Evolutionary conservation across 2,888 invertebrate genomes (phyloP).

Genomic region (Camptogramma bilineatum): DNA sequence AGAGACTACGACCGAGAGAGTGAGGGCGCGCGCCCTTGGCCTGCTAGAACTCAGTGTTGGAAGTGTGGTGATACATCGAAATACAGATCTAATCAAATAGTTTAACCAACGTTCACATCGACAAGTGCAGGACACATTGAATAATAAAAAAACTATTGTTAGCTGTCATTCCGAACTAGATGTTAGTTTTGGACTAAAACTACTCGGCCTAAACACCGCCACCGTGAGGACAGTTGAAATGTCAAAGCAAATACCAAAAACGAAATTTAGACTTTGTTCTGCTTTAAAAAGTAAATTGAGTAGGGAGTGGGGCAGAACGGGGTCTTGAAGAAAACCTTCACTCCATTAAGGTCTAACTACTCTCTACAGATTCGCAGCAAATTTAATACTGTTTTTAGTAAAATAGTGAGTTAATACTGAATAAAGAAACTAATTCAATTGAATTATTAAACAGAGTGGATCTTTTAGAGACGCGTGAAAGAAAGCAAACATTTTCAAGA

Average conservation of each 20-base stretch:
- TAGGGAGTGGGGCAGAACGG: slow-evolving; percentile 76
- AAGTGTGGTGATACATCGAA: slow-evolving; percentile 83
- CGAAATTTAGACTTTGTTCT: slow-evolving; percentile 86
- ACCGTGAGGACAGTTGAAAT: slow-evolving; percentile 76
- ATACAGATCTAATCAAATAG: slow-evolving; percentile 80
- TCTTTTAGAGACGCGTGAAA: not conserved
- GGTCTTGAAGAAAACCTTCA: slow-evolving; percentile 69
- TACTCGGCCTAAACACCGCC: slow-evolving; percentile 83
- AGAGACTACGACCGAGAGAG: slow-evolving; percentile 76
- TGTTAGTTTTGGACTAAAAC: slow-evolving; percentile 70
- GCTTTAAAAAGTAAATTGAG: slow-evolving; percentile 69
- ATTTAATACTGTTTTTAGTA: not conserved
- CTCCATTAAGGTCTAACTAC: slow-evolving; percentile 17
- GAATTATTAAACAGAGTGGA: not conserved
- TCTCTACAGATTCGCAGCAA: slow-evolving; percentile 16
- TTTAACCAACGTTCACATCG: slow-evolving; percentile 81
- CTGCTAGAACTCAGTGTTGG: slow-evolving; percentile 65
- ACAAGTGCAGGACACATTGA: slow-evolving; percentile 75
- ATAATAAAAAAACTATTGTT: slow-evolving; percentile 63
- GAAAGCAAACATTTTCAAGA: not conserved
- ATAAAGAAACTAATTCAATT: slow-evolving; percentile 27
- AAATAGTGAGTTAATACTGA: not conserved
- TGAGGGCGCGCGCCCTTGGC: slow-evolving; percentile 66
- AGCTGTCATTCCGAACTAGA: slow-evolving; percentile 82
- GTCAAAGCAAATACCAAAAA: slow-evolving; percentile 85